These are phyloP conservation scores for Pollachius pollachius DNA, from an alignment of 2,113 vertebrate species.

Conservation along the genomic window DNA sequence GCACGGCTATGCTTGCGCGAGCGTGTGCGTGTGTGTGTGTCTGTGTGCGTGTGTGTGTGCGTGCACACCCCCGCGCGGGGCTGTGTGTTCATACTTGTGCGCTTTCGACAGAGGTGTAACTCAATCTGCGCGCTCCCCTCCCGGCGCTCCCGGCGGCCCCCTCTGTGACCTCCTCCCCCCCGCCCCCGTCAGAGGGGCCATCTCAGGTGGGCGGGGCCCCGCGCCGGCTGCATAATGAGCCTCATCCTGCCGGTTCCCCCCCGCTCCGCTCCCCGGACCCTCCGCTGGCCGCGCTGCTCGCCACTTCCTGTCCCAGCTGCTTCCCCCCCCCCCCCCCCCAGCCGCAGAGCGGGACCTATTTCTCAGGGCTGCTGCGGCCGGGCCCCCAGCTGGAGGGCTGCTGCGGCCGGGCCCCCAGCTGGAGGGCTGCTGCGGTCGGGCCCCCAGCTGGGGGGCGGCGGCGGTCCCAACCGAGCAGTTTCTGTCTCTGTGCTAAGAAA, in stretches of 20 bases:
- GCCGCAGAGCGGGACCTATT: not conserved
- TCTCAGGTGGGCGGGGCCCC: not conserved
- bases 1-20: not conserved
- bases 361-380: too few relatives aligned
- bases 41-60: not conserved
- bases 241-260: constrained; percentile 28
- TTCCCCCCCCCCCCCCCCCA: not conserved
- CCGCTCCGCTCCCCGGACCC: not conserved
- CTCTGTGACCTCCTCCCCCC: not conserved
- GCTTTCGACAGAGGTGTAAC: not conserved
- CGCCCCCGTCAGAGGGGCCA: not conserved
- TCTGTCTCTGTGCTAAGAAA: too few relatives aligned
- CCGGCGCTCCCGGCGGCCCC: not conserved
- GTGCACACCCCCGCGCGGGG: not conserved
- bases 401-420: too few relatives aligned
- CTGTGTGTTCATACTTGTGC: not conserved
- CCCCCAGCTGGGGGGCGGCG: too few relatives aligned
- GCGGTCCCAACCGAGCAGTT: too few relatives aligned
- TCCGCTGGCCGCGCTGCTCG: not conserved
- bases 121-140: not conserved
- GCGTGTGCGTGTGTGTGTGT: not conserved
- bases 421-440: too few relatives aligned
- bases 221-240: constrained; percentile 37
- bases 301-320: constrained; percentile 3
- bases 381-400: too few relatives aligned